phyloP scores from a whole-genome alignment of 1,140 invertebrate genomes.

The Drosophila bipectinata region DNA sequence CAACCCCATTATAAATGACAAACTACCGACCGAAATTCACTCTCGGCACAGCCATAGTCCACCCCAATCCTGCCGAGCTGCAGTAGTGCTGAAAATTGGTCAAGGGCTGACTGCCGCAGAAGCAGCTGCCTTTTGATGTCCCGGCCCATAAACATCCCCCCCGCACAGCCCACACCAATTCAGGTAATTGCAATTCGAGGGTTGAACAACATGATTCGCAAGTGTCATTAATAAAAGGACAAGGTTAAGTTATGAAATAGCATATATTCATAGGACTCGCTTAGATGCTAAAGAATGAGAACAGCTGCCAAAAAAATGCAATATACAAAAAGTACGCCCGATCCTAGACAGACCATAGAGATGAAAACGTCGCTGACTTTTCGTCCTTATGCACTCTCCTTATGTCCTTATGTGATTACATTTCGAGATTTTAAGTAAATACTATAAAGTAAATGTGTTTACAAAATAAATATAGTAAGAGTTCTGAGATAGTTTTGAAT shows the following conservation, averaged over 20 bases:
- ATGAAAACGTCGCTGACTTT: slow-evolving; percentile 11
- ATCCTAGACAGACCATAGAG: no score
- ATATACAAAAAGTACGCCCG: slow-evolving; percentile 23
- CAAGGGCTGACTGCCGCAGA: slow-evolving; percentile 36
- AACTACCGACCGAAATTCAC: slow-evolving; percentile 40
- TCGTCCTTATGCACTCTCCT: slow-evolving; percentile 18
- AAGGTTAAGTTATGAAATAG: slow-evolving; percentile 23
- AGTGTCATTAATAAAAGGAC: slow-evolving; percentile 22
- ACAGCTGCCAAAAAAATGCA: slow-evolving; percentile 29
- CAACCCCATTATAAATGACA: slow-evolving; percentile 46
- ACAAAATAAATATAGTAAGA: slow-evolving; percentile 34
- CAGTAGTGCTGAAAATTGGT: slow-evolving; percentile 41
- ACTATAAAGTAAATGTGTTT: slow-evolving; percentile 32
- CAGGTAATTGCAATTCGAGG: slow-evolving; percentile 40
- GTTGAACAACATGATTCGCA: slow-evolving; percentile 38
- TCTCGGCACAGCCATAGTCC: slow-evolving; percentile 23
- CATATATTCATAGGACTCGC: slow-evolving; percentile 59
- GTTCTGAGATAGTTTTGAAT: slow-evolving; percentile 28
- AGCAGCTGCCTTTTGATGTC: slow-evolving; percentile 46
- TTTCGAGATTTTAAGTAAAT: slow-evolving; percentile 36
- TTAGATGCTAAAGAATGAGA: slow-evolving; percentile 35
- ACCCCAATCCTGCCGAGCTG: slow-evolving; percentile 36
- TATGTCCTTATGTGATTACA: slow-evolving; percentile 9
- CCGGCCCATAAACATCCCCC: slow-evolving; percentile 41
- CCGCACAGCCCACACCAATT: slow-evolving; percentile 24